Evolutionary conservation across 2,888 invertebrate genomes (phyloP).

Genomic region (Drosophila heteroneura): DNA sequence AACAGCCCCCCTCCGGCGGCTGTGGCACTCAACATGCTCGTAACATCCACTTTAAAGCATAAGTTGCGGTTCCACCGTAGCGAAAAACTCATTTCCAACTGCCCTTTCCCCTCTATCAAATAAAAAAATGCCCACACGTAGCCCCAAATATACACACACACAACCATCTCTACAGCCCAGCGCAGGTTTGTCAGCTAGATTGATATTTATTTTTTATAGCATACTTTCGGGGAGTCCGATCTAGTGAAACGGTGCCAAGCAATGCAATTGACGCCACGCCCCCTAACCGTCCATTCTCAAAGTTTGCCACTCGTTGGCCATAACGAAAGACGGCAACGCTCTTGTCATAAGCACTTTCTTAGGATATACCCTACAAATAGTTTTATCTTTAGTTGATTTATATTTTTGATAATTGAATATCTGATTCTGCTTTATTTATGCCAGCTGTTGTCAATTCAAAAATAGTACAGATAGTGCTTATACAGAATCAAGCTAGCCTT

Average conservation of each 20-base stretch:
- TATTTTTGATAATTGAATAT: background rate
- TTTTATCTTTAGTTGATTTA: background rate
- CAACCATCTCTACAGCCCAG: background rate
- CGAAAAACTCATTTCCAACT: slow-evolving; percentile 67
- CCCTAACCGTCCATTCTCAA: slow-evolving; percentile 20
- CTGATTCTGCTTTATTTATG: background rate
- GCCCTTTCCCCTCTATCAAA: background rate
- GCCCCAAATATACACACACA: background rate
- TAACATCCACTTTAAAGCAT: slow-evolving; percentile 79
- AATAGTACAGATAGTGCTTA: background rate
- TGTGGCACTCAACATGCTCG: slow-evolving; percentile 54
- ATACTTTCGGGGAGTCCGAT: slow-evolving; percentile 43
- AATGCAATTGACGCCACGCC: slow-evolving; percentile 26
- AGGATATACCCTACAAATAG: slow-evolving; percentile 12
- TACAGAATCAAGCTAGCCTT: background rate
- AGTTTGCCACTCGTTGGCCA: slow-evolving; percentile 50
- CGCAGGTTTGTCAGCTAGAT: slow-evolving; percentile 51
- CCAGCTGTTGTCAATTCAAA: background rate
- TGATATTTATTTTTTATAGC: slow-evolving; percentile 70
- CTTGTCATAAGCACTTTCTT: background rate
- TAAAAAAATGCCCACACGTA: slow-evolving; percentile 4
- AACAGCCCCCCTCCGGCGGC: slow-evolving; percentile 29
- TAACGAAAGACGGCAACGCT: slow-evolving; percentile 16
- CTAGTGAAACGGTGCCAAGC: slow-evolving; percentile 13
- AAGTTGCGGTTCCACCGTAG: slow-evolving; percentile 81